phyloP scores from a whole-genome alignment of 2,888 invertebrate species.

The Agonopterix arenella region DNA sequence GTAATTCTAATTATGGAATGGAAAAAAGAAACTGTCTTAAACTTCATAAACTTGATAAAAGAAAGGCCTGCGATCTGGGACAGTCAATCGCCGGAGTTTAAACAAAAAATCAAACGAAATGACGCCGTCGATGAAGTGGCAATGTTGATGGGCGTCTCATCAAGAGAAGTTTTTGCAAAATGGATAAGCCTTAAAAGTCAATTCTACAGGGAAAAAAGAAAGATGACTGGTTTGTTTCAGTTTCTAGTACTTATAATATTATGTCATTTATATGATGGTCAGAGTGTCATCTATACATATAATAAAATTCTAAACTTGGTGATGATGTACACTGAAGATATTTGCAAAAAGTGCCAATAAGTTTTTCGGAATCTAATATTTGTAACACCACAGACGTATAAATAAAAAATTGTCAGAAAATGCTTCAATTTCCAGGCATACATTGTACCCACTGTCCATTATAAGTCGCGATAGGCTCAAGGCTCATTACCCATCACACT shows the following conservation, averaged over 20 bases:
- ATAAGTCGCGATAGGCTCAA: too few relatives aligned
- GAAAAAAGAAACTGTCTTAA: neutral
- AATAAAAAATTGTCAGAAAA: too few relatives aligned
- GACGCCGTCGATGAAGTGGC: neutral
- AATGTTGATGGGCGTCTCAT: neutral
- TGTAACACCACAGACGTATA: too few relatives aligned
- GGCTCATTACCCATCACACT: too few relatives aligned
- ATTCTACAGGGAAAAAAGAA: neutral
- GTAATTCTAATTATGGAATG: neutral
- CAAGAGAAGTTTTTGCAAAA: neutral
- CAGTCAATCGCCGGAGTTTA: neutral
- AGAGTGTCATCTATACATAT: too few relatives aligned
- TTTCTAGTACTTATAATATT: neutral
- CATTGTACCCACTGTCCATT: too few relatives aligned
- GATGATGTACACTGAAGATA: too few relatives aligned
- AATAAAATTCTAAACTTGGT: too few relatives aligned
- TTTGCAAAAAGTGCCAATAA: too few relatives aligned
- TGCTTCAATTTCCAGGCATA: too few relatives aligned
- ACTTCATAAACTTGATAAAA: neutral
- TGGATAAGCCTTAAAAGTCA: neutral
- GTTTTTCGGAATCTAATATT: too few relatives aligned
- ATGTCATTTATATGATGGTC: too few relatives aligned
- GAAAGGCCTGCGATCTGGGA: neutral
- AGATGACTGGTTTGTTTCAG: neutral
- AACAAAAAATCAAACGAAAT: neutral